Evolutionary conservation across 2,888 invertebrate species (phyloP), one percentile per base, ranked within the genome.

Genomic region (Trachelus iudaicus): DNA sequence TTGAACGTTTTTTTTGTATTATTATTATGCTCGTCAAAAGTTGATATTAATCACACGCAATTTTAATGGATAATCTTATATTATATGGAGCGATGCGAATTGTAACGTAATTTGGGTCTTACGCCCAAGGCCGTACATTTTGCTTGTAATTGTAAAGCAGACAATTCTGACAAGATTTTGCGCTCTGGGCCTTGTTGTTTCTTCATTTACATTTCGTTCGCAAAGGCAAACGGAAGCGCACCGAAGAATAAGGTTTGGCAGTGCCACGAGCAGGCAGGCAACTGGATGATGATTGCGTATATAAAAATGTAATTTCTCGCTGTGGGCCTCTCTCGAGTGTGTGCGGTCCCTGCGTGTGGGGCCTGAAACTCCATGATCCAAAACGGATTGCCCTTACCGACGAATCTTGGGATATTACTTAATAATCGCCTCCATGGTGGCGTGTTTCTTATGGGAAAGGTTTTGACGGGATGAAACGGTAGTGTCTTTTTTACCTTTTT

Each of bases 271-370:
- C 40, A 40, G 15, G 15, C 40, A 15, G 40, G 15, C 73, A 79
- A 73, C 76, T 76, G 76, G 74, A 75, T 81, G 83, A 84, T 86
- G 85, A 87, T 86, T 86, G 83, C 84, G 84, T 82, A 83, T 87
- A 88, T 86, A 87, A 87, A 88, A 88, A 85, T 86, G 84, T 87
- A 87, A 88, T 87, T 88, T 87, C 85, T 88, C 83, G 84, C 83
- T 81, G 75, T 34, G 40, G 23, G 34, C 84, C 81, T 81, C 79
- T 6, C 15, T 40, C 2, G 6, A 40, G 40, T 40, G 83, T 85
- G 88, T 88, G 88, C 84, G 88, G 87, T 83, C 87, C 82, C 56
- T 69, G 77, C 79, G 79, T 79, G 82, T 83, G 82, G 82, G 84
- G 85, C 81, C 79, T 81, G 77, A 83, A 86, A 85, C 83, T 85